Conservation (phyloP, 2,113 vertebrate species). For the Castor canadensis region DNA sequence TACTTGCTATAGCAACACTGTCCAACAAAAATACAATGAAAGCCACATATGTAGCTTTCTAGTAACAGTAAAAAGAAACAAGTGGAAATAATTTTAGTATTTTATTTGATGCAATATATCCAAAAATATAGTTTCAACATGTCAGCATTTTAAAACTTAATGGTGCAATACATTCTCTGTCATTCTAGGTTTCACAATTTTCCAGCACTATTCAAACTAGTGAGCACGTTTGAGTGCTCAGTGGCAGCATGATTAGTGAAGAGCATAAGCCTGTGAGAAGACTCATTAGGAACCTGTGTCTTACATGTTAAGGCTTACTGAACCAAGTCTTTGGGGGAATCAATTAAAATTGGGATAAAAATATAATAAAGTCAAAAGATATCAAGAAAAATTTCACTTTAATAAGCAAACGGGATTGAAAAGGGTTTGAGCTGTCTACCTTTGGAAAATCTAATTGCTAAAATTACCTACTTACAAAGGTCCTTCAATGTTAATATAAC, state of each 20-base stretch:
- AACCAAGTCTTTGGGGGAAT: neutral
- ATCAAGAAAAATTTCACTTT: neutral
- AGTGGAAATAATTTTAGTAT: neutral
- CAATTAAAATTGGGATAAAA: slow-evolving; percentile 20
- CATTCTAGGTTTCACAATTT: neutral
- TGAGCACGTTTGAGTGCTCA: neutral
- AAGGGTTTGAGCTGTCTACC: neutral
- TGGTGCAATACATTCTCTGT: neutral
- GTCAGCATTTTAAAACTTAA: slow-evolving; percentile 31
- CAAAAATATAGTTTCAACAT: slow-evolving; percentile 30
- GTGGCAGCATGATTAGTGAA: neutral
- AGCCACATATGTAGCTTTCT: neutral
- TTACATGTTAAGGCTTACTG: neutral
- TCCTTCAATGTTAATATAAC: neutral
- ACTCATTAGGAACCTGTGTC: neutral
- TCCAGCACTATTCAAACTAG: neutral
- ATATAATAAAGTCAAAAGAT: neutral
- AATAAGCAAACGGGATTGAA: slow-evolving; percentile 27
- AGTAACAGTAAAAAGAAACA: neutral
- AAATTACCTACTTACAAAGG: neutral
- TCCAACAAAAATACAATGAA: neutral
- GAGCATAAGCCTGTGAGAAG: neutral
- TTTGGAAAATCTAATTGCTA: neutral
- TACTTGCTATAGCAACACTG: neutral
- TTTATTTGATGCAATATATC: neutral